Percentiles rank a stretch among this genome's conserved stretches.
These are phyloP conservation scores for Sebastes minor DNA, from an alignment of 2,797 vertebrate genomes.

Conservation along the genomic window DNA sequence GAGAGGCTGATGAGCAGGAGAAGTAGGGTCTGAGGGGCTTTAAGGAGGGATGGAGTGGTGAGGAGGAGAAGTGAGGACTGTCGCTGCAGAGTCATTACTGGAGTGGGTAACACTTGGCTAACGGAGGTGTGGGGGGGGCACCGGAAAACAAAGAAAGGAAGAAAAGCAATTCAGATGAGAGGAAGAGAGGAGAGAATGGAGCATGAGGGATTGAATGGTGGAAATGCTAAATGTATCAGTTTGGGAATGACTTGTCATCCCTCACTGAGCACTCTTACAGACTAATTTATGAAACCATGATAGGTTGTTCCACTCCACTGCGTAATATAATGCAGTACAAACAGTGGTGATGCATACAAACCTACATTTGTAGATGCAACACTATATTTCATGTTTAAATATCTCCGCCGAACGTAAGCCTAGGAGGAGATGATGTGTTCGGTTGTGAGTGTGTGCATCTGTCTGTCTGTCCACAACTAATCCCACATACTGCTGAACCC, in stretches of 20 bases:
- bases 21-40: slow-evolving; percentile 65
- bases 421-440: neutral
- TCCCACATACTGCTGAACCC: neutral
- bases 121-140: slow-evolving; percentile 11
- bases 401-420: too few species aligned
- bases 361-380: slow-evolving; percentile 35
- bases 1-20: slow-evolving; percentile 62
- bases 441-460: neutral
- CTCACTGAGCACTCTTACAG: slow-evolving; percentile 54
- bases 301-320: slow-evolving; percentile 64
- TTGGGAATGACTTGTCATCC: slow-evolving; percentile 65
- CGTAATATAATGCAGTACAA: slow-evolving; percentile 49
- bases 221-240: slow-evolving; percentile 56
- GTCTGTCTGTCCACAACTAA: neutral
- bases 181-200: slow-evolving; percentile 38
- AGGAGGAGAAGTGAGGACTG: slow-evolving; percentile 68
- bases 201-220: slow-evolving; percentile 42
- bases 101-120: slow-evolving; percentile 59
- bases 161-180: slow-evolving; percentile 64
- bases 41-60: slow-evolving; percentile 60
- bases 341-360: slow-evolving; percentile 48
- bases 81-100: slow-evolving; percentile 55
- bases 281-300: slow-evolving; percentile 68
- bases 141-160: slow-evolving; percentile 41
- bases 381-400: slow-evolving; percentile 49